Evolutionary conservation across 2,888 invertebrate species (phyloP).

Genomic region (Hipparchia sbordonii): DNA sequence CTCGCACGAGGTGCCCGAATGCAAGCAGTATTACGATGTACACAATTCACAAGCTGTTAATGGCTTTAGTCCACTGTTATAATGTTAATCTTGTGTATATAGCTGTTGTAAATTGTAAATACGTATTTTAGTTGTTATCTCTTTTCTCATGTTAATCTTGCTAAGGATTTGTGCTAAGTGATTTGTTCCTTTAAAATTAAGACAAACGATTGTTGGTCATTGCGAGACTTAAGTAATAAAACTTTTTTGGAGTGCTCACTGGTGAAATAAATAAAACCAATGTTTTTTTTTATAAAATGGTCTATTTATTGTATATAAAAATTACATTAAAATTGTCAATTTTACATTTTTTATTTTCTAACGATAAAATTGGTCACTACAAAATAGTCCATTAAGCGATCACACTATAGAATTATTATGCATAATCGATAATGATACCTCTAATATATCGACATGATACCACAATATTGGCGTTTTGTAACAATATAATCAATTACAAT

Average conservation of each 20-base stretch:
- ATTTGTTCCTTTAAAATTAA: conserved; percentile 39
- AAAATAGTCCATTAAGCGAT: conserved; percentile 80
- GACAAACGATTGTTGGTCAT: conserved; percentile 30
- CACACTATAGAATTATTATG: conserved; percentile 73
- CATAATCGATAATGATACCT: conserved; percentile 45
- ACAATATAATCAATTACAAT: conserved; percentile 13
- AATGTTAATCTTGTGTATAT: conserved; percentile 50
- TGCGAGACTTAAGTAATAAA: conserved; percentile 27
- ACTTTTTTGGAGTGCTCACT: conserved; percentile 36
- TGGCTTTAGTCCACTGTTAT: conserved; percentile 67
- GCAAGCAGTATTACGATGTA: conserved; percentile 68
- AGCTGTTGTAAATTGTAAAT: conserved; percentile 57
- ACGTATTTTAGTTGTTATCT: conserved; percentile 41
- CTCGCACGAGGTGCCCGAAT: conserved; percentile 57
- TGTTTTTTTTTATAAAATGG: conserved; percentile 76
- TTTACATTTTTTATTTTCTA: conserved; percentile 76
- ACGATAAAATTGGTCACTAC: conserved; percentile 82
- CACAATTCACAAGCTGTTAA: conserved; percentile 65
- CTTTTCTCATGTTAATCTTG: conserved; percentile 33
- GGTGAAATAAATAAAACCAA: conserved; percentile 52
- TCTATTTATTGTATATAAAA: conserved; percentile 84
- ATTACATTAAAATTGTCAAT: conserved; percentile 83
- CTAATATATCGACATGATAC: conserved; percentile 13
- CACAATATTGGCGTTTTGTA: conserved; percentile 15
- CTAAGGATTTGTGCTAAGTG: conserved; percentile 26